Evolutionary conservation across 30 jellyfish, hydroid and myxozoan genomes (phyloP).

Genomic region (Rhopilema esculentum): DNA sequence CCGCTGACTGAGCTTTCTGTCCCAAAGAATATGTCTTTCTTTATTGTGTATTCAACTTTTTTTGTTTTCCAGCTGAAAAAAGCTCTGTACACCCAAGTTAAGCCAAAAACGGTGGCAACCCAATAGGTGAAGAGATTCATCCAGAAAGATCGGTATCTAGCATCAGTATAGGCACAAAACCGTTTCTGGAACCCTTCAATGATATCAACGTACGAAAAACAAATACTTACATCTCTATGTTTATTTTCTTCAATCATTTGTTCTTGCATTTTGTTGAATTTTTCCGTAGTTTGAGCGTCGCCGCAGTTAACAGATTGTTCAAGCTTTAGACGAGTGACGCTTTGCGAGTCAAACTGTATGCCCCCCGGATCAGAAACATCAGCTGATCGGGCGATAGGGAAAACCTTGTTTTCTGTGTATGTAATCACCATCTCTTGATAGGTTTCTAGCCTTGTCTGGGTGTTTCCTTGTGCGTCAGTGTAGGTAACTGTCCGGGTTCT

Average conservation of each 20-base stretch:
- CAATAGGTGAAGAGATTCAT: constrained; percentile 40
- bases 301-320: constrained; percentile 45
- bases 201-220: neutral
- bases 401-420: constrained; percentile 32
- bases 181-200: constrained; percentile 66
- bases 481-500: constrained; percentile 42
- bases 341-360: constrained; percentile 9
- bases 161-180: constrained; percentile 51
- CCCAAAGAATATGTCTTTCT: constrained; percentile 23
- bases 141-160: constrained; percentile 52
- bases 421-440: constrained; percentile 60
- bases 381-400: constrained; percentile 14
- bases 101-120: constrained; percentile 45
- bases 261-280: constrained; percentile 27
- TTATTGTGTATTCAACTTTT: constrained; percentile 40
- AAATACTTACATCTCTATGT: constrained; percentile 46
- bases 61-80: constrained; percentile 31
- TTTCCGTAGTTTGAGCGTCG: constrained; percentile 46
- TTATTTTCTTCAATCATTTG: constrained; percentile 45
- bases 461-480: constrained; percentile 68
- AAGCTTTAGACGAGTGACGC: constrained; percentile 63
- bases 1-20: neutral
- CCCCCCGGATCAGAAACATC: constrained; percentile 53
- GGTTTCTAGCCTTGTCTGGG: constrained; percentile 52
- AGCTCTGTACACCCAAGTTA: constrained; percentile 62